phyloP scores from a whole-genome alignment of 2,113 vertebrate species.

The Cathartes aura region DNA sequence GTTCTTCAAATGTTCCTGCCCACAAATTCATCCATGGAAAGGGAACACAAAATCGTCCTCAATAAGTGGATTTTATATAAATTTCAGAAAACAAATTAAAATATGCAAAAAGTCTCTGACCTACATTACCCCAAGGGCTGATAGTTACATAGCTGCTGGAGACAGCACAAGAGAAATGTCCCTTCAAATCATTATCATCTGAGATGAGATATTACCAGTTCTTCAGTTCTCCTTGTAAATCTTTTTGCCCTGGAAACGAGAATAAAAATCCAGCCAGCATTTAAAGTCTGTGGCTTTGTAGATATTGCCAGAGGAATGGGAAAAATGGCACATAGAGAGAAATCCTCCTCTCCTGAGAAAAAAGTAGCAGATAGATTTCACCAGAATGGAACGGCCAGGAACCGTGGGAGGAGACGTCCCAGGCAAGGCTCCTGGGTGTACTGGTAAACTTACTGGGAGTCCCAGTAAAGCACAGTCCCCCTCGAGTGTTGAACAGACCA shows the following conservation, averaged over 20 bases:
- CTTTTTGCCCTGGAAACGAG: not conserved
- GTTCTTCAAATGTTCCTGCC: not conserved
- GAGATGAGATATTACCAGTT: not conserved
- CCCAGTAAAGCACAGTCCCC: not conserved
- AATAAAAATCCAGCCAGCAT: not conserved
- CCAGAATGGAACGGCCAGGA: not conserved
- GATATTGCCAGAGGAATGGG: not conserved
- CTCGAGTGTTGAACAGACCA: not conserved
- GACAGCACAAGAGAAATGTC: not conserved
- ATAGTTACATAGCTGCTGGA: not conserved
- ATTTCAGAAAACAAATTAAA: not conserved
- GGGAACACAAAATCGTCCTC: not conserved
- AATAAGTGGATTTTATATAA: not conserved
- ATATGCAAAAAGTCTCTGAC: not conserved
- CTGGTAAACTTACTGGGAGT: not conserved
- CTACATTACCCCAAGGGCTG: not conserved
- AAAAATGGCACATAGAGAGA: not conserved
- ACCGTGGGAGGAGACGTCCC: not conserved
- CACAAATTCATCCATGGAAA: not conserved
- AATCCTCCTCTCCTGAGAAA: not conserved
- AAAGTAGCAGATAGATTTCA: not conserved
- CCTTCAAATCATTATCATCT: not conserved
- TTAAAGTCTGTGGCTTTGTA: constrained; percentile 4
- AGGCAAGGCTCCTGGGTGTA: not conserved
- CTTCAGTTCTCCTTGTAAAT: not conserved